These are phyloP conservation scores for Eulithis testata DNA, from an alignment of 2,888 invertebrate species.

Conservation along the genomic window DNA sequence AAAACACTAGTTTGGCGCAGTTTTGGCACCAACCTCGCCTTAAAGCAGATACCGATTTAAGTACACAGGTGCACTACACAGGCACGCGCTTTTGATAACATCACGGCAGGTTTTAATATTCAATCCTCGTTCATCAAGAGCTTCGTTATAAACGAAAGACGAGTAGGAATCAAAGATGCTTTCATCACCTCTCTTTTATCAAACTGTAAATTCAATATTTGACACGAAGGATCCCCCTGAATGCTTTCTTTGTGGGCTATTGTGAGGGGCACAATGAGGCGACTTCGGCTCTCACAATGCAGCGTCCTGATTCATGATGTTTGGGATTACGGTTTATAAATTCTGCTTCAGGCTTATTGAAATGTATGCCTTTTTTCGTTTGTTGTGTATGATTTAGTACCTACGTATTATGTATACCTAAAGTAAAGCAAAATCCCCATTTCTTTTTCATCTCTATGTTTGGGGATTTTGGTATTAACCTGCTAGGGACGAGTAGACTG, in stretches of 20 bases:
- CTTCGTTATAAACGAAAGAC: slow-evolving; percentile 4
- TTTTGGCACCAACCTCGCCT: too few species aligned
- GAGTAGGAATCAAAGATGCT: slow-evolving; percentile 26
- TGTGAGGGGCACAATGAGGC: slow-evolving; percentile 43
- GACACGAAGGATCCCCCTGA: slow-evolving; percentile 39
- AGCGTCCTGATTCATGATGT: slow-evolving; percentile 24
- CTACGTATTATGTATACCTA: too few species aligned
- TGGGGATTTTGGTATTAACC: too few species aligned
- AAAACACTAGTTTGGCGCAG: too few species aligned
- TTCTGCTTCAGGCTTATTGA: slow-evolving; percentile 20
- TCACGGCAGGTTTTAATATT: background rate
- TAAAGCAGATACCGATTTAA: too few species aligned
- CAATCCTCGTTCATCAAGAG: background rate
- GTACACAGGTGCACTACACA: too few species aligned
- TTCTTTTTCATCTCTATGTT: too few species aligned
- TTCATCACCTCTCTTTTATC: slow-evolving; percentile 26
- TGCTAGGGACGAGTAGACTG: too few species aligned
- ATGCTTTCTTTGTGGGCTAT: slow-evolving; percentile 40
- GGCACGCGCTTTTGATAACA: too few species aligned
- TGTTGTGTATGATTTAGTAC: slow-evolving; percentile 1
- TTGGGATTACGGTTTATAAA: slow-evolving; percentile 22
- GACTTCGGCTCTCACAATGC: slow-evolving; percentile 25
- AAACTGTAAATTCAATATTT: slow-evolving; percentile 52
- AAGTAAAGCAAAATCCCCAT: too few species aligned
- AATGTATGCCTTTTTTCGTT: slow-evolving; percentile 15